Evolutionary conservation across 1,140 invertebrate species (phyloP).

Genomic region (Ceratina japonica): DNA sequence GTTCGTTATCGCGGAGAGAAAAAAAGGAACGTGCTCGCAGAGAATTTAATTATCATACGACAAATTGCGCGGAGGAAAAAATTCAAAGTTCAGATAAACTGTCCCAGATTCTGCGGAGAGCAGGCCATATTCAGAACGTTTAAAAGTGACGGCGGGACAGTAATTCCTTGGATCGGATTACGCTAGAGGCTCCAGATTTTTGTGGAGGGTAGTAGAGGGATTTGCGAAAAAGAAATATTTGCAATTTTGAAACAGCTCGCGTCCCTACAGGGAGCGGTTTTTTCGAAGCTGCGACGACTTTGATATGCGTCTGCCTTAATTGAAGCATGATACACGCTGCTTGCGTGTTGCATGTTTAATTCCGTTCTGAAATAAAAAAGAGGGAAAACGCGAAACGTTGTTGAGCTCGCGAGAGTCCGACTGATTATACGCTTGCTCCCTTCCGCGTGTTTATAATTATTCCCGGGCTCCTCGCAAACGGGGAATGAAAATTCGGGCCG

Average conservation of each 20-base stretch:
- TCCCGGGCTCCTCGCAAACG: neutral
- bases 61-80: neutral
- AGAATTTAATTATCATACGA: neutral
- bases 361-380: neutral
- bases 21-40: neutral
- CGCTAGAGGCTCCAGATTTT: neutral
- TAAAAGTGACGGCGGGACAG: neutral
- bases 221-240: neutral
- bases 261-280: neutral
- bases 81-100: neutral
- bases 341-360: constrained; percentile 41
- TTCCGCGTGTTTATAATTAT: constrained; percentile 31
- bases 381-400: constrained; percentile 14
- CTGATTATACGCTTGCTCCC: constrained; percentile 34
- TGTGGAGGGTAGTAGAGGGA: neutral
- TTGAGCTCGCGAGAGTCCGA: constrained; percentile 13
- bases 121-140: neutral
- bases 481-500: neutral
- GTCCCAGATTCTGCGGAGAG: neutral
- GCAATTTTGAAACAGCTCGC: constrained; percentile 7
- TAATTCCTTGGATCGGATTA: neutral
- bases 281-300: constrained; percentile 11
- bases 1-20: neutral
- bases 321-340: constrained; percentile 36
- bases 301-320: constrained; percentile 26